These are phyloP conservation scores for Aphaenogaster ashmeadi DNA, from an alignment of 1,140 invertebrate species.

Conservation along the genomic window DNA sequence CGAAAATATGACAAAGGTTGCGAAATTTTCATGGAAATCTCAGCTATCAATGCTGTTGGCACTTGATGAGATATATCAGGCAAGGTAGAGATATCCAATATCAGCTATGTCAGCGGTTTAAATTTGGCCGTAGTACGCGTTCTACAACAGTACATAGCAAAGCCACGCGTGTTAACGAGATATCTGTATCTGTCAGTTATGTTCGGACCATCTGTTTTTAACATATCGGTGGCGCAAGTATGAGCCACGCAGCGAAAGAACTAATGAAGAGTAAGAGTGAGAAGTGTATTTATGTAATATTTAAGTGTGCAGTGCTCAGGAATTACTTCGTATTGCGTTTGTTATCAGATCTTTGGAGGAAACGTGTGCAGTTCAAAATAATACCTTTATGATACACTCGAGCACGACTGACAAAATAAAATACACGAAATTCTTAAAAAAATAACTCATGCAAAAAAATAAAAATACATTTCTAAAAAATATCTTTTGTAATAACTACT, in stretches of 20 bases:
- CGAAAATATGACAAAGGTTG: not conserved
- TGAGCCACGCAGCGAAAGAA: slow-evolving; percentile 64
- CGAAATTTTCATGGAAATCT: not conserved
- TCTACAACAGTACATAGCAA: slow-evolving; percentile 67
- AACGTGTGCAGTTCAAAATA: not conserved
- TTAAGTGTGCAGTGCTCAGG: not conserved
- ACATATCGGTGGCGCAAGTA: slow-evolving; percentile 27
- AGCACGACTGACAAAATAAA: not conserved
- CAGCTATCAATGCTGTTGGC: slow-evolving; percentile 31
- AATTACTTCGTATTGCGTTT: not conserved
- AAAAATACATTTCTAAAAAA: not conserved
- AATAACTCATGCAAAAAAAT: not conserved
- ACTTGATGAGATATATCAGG: slow-evolving; percentile 11
- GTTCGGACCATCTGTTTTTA: slow-evolving; percentile 64
- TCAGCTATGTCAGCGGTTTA: slow-evolving; percentile 74
- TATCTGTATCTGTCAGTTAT: slow-evolving; percentile 67
- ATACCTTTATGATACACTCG: not conserved
- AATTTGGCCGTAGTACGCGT: slow-evolving; percentile 78
- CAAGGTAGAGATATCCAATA: slow-evolving; percentile 51
- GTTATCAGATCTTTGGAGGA: not conserved
- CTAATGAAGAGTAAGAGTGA: slow-evolving; percentile 75
- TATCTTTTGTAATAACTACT: not conserved
- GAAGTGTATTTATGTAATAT: slow-evolving; percentile 12
- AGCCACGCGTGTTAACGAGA: slow-evolving; percentile 46
- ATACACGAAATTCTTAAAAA: slow-evolving; percentile 7